These are phyloP conservation scores for Galleria mellonella DNA, from an alignment of 1,140 invertebrate genomes.

Conservation along the genomic window DNA sequence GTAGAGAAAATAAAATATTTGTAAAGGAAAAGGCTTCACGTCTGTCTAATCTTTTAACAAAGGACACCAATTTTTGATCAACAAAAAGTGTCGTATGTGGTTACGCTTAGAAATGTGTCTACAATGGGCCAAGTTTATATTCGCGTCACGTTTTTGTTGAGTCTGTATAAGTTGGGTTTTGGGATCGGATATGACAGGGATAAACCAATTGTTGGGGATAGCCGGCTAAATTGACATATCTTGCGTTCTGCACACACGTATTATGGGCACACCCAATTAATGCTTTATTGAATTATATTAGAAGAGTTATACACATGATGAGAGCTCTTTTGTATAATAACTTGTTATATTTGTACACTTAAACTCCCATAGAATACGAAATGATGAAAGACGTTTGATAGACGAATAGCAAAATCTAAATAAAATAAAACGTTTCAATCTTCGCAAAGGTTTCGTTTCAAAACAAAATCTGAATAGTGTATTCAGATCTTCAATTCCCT, in stretches of 20 bases:
- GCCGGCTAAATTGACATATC: conserved; percentile 17
- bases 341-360: too few relatives aligned
- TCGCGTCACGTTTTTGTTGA: conserved; percentile 27
- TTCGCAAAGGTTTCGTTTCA: too few relatives aligned
- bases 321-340: too few relatives aligned
- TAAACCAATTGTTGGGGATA: conserved; percentile 20
- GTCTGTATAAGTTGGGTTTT: conserved; percentile 19
- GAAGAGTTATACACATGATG: too few relatives aligned
- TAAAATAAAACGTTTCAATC: too few relatives aligned
- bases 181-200: conserved; percentile 20
- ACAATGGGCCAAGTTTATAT: conserved; percentile 8
- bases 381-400: too few relatives aligned
- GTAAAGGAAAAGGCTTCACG: conserved; percentile 1
- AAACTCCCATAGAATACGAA: too few relatives aligned
- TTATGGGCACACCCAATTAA: too few relatives aligned
- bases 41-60: conserved; percentile 8
- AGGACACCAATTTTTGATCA: conserved; percentile 1
- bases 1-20: not conserved
- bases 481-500: too few relatives aligned
- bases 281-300: conserved; percentile 6
- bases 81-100: conserved; percentile 6
- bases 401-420: too few relatives aligned
- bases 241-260: not conserved
- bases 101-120: not conserved
- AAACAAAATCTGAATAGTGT: too few relatives aligned